phyloP scores from a whole-genome alignment of 1,140 invertebrate genomes.

The Calliphora vicina region DNA sequence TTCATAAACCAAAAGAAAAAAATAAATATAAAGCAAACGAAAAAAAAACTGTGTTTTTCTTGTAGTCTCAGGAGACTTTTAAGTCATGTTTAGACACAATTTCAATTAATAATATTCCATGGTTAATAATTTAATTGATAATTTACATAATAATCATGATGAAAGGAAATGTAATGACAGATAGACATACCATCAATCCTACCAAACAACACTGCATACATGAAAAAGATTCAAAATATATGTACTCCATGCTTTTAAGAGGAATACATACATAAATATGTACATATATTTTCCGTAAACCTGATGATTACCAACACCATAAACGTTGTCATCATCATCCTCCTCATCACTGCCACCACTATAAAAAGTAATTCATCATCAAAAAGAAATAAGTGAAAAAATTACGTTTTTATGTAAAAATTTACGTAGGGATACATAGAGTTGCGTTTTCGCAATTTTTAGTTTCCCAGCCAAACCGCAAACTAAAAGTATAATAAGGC shows the following conservation, averaged over 20 bases:
- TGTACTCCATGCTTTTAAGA: not conserved
- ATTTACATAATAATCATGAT: constrained; percentile 20
- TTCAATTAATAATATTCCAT: constrained; percentile 20
- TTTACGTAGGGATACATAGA: not conserved
- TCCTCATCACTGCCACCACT: not conserved
- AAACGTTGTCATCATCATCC: not conserved
- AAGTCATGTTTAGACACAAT: constrained; percentile 4
- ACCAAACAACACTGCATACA: not conserved
- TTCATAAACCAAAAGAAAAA: not conserved
- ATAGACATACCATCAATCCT: not conserved
- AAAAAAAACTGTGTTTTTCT: not conserved
- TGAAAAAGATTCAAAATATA: not conserved
- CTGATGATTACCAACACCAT: not conserved
- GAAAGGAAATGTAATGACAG: not conserved
- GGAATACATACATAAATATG: no score
- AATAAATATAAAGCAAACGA: not conserved
- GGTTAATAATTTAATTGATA: constrained; percentile 30
- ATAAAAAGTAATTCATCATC: not conserved
- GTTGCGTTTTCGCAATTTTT: not conserved
- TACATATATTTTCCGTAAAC: no score
- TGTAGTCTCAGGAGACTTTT: not conserved
- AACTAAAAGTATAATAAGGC: constrained; percentile 3
- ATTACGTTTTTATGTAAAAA: not conserved
- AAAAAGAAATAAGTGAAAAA: not conserved
- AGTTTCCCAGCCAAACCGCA: not conserved